Percentiles rank a stretch among this genome's conserved stretches.
These are phyloP conservation scores for Spea bombifrons DNA, from an alignment of 2,113 vertebrate species.

Conservation along the genomic window DNA sequence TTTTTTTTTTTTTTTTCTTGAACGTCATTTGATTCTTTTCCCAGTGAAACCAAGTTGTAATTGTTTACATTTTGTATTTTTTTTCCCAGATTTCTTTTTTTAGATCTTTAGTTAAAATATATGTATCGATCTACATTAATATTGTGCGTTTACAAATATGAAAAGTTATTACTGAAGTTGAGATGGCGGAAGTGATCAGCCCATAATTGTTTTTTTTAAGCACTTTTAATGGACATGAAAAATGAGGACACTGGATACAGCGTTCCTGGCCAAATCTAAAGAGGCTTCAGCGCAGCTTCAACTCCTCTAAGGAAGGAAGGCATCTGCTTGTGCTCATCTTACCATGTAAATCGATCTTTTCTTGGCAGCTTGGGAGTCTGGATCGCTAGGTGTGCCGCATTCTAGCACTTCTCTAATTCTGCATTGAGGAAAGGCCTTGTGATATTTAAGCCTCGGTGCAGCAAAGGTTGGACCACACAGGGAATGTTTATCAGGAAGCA, in stretches of 20 bases:
- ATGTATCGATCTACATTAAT: too few species aligned
- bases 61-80: too few species aligned
- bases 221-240: constrained; percentile 11
- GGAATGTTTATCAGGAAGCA: constrained; percentile 40
- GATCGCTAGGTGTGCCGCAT: constrained; percentile 53
- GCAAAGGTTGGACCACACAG: constrained; percentile 47
- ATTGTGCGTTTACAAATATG: too few species aligned
- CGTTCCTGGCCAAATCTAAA: background rate
- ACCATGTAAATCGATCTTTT: constrained; percentile 43
- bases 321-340: constrained; percentile 27
- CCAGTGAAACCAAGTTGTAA: too few species aligned
- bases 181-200: constrained; percentile 5
- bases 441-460: constrained; percentile 37
- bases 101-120: too few species aligned
- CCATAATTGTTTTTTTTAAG: background rate
- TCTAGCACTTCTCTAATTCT: constrained; percentile 51
- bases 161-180: too few species aligned
- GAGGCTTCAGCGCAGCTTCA: background rate
- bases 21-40: too few species aligned
- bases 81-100: too few species aligned
- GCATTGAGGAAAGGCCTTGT: constrained; percentile 47
- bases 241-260: constrained; percentile 13
- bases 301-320: constrained; percentile 2
- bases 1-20: too few species aligned
- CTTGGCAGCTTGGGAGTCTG: constrained; percentile 44